phyloP scores from a whole-genome alignment of 2,888 invertebrate species.

The Xylocampa areola region DNA sequence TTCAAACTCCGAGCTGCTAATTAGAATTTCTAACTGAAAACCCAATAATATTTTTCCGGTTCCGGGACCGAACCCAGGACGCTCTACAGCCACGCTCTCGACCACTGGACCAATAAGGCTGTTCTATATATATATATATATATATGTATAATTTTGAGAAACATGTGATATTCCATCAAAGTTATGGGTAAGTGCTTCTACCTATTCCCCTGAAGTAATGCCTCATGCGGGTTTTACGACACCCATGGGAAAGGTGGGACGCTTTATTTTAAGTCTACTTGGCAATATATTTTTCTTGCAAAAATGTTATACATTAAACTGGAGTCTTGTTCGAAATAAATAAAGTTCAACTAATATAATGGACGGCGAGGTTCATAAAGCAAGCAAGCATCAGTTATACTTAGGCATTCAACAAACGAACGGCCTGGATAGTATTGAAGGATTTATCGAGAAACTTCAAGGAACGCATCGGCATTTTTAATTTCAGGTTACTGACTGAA shows the following conservation, averaged over 20 bases:
- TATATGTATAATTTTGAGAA: conserved; percentile 10
- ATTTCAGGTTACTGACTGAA: conserved; percentile 17
- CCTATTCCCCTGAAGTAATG: not conserved
- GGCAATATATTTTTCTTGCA: conserved; percentile 1
- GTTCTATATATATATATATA: too few relatives aligned
- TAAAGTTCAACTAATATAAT: too few relatives aligned
- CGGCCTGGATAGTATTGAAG: conserved; percentile 18
- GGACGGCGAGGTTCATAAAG: too few relatives aligned
- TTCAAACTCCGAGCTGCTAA: too few relatives aligned
- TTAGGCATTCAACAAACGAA: conserved; percentile 26
- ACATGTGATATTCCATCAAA: conserved; percentile 7
- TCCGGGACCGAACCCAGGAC: too few relatives aligned
- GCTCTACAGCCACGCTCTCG: too few relatives aligned
- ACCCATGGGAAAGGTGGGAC: not conserved
- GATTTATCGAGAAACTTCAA: conserved; percentile 25
- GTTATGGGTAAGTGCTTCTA: not conserved
- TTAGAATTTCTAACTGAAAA: too few relatives aligned
- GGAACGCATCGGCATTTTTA: conserved; percentile 33
- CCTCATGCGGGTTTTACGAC: conserved; percentile 3
- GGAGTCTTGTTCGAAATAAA: too few relatives aligned
- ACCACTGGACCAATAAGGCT: too few relatives aligned
- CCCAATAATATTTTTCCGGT: too few relatives aligned
- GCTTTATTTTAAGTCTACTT: conserved; percentile 13
- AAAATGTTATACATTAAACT: conserved; percentile 4
- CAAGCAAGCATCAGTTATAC: not conserved